Evolutionary conservation across 2,888 invertebrate species (phyloP), one percentile per base, ranked within the genome.

Genomic region (Monoplex corrugatus): DNA sequence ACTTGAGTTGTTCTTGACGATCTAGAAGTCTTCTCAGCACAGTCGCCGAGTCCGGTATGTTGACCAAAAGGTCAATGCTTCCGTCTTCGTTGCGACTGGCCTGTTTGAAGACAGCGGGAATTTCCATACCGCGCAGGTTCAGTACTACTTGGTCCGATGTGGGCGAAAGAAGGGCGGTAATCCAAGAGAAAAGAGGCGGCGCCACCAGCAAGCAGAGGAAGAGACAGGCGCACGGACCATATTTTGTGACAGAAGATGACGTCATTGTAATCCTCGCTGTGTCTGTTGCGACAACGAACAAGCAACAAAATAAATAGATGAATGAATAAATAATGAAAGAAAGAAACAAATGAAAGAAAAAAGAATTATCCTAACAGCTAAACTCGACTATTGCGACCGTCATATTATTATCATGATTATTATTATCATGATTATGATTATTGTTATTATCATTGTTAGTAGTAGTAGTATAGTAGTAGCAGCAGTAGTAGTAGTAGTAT

Each of bases 21-120:
- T 45, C 82, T 13, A 44, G 45, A 32, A 83, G 83, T 35, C 35
- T 45, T 28, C 28, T 32, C 6, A 89, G 80, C 6, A 80, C 86
- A 16, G 84, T 72, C 5, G 86, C 86, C 19, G 86, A 63, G n/a
- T 40, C 86, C 40, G 91, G 91, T 23, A 91, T 85, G 68, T 86
- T 90, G 63, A 91, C 87, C 23, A 87, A 87, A 23, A 91, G 57
- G 43, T 91, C 91, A 16, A 91, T 43, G 19, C 87, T 89, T 35
- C 90, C 90, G 43, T 91, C 91, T 13, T 35, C 28, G 75, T 90
- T 88, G 2, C 88, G 82, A 0, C 83, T 57, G 3, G 83, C 88
- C 16, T 32, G 57, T n/a, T 68, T 88, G 88, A 83, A 88, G 44
- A 88, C 35, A 1, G 82, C 88, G 2, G 82, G 83, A 8, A 88